Base-by-base conservation (phyloP, 2,113 vertebrate genomes). In the Lasiurus borealis region DNA sequence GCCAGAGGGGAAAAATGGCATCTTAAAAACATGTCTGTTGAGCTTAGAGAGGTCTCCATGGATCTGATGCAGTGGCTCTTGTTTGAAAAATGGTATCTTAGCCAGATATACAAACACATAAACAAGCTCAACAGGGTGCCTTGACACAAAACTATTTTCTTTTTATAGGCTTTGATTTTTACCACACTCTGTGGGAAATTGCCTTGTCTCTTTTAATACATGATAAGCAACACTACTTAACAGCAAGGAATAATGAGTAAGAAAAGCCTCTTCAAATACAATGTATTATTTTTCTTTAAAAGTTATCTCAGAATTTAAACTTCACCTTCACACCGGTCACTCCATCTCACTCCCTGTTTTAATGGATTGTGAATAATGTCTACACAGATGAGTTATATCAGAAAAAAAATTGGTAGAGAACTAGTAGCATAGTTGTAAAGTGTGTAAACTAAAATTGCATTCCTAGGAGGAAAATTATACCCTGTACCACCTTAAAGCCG, bases 111-210 rank as follows among this genome's bases (percentile, higher is more conserved):
- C 34, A 93, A 85, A 94, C 59, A 94, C 50, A 86, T 2, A 52
- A 46, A 19, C 36, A 95, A 95, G 97, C 93, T n/a, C 48, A 72
- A 54, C 68, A 95, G 94, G 8, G 9, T 91, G 82, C 48, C 40
- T 95, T 15, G 1, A 75, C 23, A 93, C 71, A 57, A 93, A 97
- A 73, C 40, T 93, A 68, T 71, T 95, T 93, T 36, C 40, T 93
- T 96, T 96, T 96, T 44, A 94, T 57, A 62, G 34, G 48, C 73
- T 96, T 97, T 97, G 40, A 84, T 88, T 98, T 97, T 97, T 94
- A 95, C 94, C n/a, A 73, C 25, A 95, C 97, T 97, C 82, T 9
- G 71, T 94, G 93, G 29, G 78, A 93, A 97, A 96, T 95, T 97
- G 11, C 83, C 85, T 93, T 96, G 71, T 97, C 85, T 98, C 34